A percentile compares a stretch with the other conserved stretches of the same genome.
phyloP scores from a whole-genome alignment of 2,888 invertebrate genomes.

The Drosophila differens region DNA sequence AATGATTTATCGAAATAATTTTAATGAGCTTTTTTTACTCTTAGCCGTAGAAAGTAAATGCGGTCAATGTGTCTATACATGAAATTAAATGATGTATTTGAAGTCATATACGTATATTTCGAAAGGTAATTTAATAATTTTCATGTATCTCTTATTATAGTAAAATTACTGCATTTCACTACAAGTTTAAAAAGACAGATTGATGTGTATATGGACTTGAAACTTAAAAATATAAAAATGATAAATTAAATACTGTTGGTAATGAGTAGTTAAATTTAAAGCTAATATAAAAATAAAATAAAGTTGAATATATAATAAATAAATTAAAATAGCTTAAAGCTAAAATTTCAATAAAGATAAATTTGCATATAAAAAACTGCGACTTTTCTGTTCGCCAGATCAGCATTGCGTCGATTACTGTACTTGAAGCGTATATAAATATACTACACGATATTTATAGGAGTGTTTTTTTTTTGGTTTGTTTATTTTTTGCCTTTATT shows the following conservation, averaged over 20 bases:
- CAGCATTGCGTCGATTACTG: not conserved
- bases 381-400: not conserved
- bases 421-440: conserved; percentile 5
- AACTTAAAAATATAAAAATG: not conserved
- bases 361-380: not conserved
- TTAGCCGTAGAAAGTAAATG: not conserved
- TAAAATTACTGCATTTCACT: not conserved
- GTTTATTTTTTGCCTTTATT: conserved; percentile 33
- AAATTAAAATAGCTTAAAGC: not conserved
- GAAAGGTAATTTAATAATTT: not conserved
- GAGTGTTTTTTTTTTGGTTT: conserved; percentile 3
- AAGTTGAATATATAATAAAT: not conserved
- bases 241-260: not conserved
- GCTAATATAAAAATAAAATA: not conserved
- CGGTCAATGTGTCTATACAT: not conserved
- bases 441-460: conserved; percentile 23
- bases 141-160: not conserved
- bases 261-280: not conserved
- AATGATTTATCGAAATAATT: conserved; percentile 28
- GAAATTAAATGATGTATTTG: not conserved
- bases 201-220: too few species aligned
- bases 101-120: not conserved
- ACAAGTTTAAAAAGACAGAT: not conserved
- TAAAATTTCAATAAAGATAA: not conserved
- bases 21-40: not conserved